Conservation (phyloP, 1,140 invertebrate genomes). For the Drosophila ironensis region DNA sequence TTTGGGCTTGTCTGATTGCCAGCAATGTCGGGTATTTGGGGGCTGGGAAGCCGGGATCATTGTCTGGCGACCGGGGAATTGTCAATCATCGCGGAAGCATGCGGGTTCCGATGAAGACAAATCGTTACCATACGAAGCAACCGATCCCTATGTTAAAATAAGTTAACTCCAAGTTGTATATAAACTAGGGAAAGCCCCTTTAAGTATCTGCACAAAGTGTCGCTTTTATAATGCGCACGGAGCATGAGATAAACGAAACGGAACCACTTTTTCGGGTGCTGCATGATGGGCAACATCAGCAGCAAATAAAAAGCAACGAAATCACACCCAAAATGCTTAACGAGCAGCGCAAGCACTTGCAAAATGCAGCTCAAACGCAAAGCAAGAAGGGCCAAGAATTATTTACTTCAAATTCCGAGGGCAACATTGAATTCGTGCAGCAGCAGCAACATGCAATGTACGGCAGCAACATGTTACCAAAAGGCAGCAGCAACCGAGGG, state of each 20-base stretch:
- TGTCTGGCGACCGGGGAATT: conserved; percentile 38
- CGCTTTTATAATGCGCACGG: conserved; percentile 31
- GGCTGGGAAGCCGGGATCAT: conserved; percentile 22
- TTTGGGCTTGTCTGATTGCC: conserved; percentile 49
- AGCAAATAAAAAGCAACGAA: conserved; percentile 47
- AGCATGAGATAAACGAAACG: conserved; percentile 77
- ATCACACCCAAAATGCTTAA: conserved; percentile 74
- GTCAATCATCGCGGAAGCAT: conserved; percentile 33
- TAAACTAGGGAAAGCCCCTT: too few species aligned
- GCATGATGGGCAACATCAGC: conserved; percentile 62
- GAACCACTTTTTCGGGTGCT: conserved; percentile 65
- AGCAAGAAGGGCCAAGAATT: conserved; percentile 60
- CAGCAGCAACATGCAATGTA: conserved; percentile 50
- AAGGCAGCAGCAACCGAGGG: conserved; percentile 26
- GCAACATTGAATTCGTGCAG: conserved; percentile 79
- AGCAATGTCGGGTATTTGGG: conserved; percentile 50
- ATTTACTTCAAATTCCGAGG: conserved; percentile 79
- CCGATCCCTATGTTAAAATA: too few species aligned
- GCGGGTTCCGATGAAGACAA: conserved; percentile 29
- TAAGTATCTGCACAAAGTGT: conserved; percentile 20
- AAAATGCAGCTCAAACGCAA: conserved; percentile 46
- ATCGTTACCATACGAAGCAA: not conserved
- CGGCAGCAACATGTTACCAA: conserved; percentile 71
- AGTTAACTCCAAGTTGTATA: not conserved
- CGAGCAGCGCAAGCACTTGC: conserved; percentile 71